Conservation (phyloP, 1,140 invertebrate species). For the Meteorus sp. region DNA sequence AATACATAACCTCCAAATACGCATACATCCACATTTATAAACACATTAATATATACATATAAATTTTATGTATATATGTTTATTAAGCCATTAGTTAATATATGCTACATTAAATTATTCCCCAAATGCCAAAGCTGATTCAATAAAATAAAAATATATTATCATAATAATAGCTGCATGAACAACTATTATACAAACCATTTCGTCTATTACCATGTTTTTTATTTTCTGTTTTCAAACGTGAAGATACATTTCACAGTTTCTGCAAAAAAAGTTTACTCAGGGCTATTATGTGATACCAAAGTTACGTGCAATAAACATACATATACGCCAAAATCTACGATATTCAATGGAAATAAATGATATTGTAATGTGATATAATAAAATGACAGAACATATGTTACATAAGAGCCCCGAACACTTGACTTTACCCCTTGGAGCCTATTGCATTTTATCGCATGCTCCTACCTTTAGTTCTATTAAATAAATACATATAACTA, state of each 20-base stretch:
- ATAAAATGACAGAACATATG: conserved; percentile 8
- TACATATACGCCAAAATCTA: not conserved
- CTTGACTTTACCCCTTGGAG: conserved; percentile 20
- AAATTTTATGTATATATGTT: not conserved
- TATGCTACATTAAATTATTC: not conserved
- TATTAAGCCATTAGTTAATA: not conserved
- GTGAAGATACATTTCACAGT: conserved; percentile 51
- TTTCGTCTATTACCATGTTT: conserved; percentile 12
- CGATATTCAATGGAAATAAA: not conserved
- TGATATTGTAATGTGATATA: not conserved
- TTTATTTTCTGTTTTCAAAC: conserved; percentile 17
- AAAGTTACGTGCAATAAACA: not conserved
- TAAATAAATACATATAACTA: too few relatives aligned
- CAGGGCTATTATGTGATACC: conserved; percentile 45
- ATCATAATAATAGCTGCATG: conserved; percentile 30
- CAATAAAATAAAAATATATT: not conserved
- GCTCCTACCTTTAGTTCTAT: conserved; percentile 35
- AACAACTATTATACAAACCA: conserved; percentile 27
- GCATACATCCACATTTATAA: too few relatives aligned
- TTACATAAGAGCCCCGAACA: conserved; percentile 30
- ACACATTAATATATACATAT: too few relatives aligned
- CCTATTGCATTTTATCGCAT: conserved; percentile 29
- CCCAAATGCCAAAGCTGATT: conserved; percentile 11
- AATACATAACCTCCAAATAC: too few relatives aligned
- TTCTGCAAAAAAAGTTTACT: conserved; percentile 45